Conservation (phyloP, 2,888 invertebrate genomes). For the Chrysolina oricalcia region DNA sequence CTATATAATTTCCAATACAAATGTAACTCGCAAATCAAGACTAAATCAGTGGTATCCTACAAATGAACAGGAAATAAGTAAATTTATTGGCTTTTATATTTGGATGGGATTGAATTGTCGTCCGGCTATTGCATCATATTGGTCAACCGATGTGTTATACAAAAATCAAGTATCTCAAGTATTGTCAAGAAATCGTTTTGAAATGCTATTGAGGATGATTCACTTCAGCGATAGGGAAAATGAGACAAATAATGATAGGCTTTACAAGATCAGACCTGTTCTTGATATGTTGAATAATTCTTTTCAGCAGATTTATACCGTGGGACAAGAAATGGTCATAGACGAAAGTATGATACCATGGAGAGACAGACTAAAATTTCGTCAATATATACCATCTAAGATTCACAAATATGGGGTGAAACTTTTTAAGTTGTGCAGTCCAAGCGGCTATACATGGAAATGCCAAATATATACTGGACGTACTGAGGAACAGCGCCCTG, state of each 20-base stretch:
- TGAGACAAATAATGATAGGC: slow-evolving; percentile 26
- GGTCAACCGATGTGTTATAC: slow-evolving; percentile 31
- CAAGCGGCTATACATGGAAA: slow-evolving; percentile 26
- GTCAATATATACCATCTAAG: slow-evolving; percentile 33
- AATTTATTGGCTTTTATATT: slow-evolving; percentile 27
- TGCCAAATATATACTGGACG: slow-evolving; percentile 31
- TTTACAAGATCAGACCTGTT: slow-evolving; percentile 32
- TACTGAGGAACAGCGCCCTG: slow-evolving; percentile 26
- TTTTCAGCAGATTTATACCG: slow-evolving; percentile 30
- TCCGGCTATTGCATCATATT: slow-evolving; percentile 26
- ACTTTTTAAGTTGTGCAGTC: slow-evolving; percentile 30
- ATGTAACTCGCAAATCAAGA: no score
- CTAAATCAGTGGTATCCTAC: slow-evolving; percentile 20
- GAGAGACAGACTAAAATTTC: slow-evolving; percentile 19
- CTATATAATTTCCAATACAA: slow-evolving; percentile 31
- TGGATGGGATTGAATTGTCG: slow-evolving; percentile 27
- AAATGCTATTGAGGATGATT: slow-evolving; percentile 33
- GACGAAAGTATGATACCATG: slow-evolving; percentile 35
- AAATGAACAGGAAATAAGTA: slow-evolving; percentile 23
- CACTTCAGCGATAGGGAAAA: slow-evolving; percentile 31
- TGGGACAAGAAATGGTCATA: slow-evolving; percentile 29
- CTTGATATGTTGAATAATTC: slow-evolving; percentile 31
- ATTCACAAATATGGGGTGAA: slow-evolving; percentile 31
- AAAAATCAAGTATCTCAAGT: slow-evolving; percentile 27
- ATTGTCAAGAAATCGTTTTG: slow-evolving; percentile 31